These are phyloP conservation scores for Odontocerum albicorne DNA, from an alignment of 2,888 invertebrate species.

Conservation along the genomic window DNA sequence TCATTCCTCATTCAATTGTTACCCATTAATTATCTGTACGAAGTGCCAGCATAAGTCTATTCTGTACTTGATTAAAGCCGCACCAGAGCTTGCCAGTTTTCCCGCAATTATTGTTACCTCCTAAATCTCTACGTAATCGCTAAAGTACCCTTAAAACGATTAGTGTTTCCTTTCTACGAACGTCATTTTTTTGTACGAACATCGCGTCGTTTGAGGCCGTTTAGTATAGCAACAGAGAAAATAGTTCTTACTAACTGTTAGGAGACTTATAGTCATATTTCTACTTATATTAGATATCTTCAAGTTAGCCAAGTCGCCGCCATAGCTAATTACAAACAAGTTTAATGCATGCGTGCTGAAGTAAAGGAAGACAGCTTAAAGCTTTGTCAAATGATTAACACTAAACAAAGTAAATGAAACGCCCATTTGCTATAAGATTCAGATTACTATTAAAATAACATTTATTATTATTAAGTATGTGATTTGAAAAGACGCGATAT, in stretches of 20 bases:
- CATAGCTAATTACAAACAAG: slow-evolving; percentile 34
- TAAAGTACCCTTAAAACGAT: too few relatives aligned
- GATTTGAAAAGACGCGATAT: slow-evolving; percentile 19
- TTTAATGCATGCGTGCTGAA: slow-evolving; percentile 33
- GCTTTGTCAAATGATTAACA: slow-evolving; percentile 37
- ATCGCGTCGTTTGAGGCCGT: slow-evolving; percentile 18
- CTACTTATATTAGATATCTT: slow-evolving; percentile 33
- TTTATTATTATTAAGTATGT: slow-evolving; percentile 18
- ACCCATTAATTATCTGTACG: slow-evolving; percentile 23
- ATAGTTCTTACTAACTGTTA: slow-evolving; percentile 35
- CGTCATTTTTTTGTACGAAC: neutral
- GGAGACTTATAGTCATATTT: slow-evolving; percentile 33
- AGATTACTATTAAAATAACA: slow-evolving; percentile 29
- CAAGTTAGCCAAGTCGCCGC: slow-evolving; percentile 34
- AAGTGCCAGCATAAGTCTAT: slow-evolving; percentile 41
- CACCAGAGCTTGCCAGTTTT: slow-evolving; percentile 26
- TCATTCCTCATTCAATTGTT: slow-evolving; percentile 46
- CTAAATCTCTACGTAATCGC: neutral
- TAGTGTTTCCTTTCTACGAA: too few relatives aligned
- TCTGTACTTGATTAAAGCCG: slow-evolving; percentile 23
- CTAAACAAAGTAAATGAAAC: slow-evolving; percentile 33
- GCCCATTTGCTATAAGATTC: slow-evolving; percentile 33
- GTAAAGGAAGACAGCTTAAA: slow-evolving; percentile 37
- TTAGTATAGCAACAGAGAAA: slow-evolving; percentile 31
- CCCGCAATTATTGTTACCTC: slow-evolving; percentile 13